phyloP scores from a whole-genome alignment of 2,797 vertebrate species.

The Chloroceryle amazona region DNA sequence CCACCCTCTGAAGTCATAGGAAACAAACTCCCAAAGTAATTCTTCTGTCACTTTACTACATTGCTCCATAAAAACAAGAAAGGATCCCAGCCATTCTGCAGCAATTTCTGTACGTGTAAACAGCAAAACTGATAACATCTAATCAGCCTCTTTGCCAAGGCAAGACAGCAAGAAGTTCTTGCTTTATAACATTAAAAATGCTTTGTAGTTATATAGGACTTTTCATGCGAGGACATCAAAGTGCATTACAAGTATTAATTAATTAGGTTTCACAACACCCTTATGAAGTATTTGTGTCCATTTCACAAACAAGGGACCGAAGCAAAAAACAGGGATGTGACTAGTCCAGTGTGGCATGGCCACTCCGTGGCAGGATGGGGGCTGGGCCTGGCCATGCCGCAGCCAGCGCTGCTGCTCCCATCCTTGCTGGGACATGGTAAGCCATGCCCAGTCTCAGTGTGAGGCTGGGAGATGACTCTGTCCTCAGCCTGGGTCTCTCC shows the following conservation, averaged over 20 bases:
- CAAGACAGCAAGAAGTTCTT: slow-evolving; percentile 71
- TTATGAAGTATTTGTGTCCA: slow-evolving; percentile 61
- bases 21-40: background rate
- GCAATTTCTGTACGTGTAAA: slow-evolving; percentile 65
- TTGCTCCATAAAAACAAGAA: slow-evolving; percentile 25
- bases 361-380: rapidly evolving
- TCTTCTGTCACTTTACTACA: background rate
- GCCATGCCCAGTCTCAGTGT: rapidly evolving
- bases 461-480: rapidly evolving
- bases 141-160: slow-evolving; percentile 62
- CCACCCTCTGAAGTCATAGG: background rate
- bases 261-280: slow-evolving; percentile 74
- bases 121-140: slow-evolving; percentile 72
- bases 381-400: rapidly evolving
- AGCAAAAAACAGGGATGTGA: background rate
- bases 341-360: background rate
- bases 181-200: slow-evolving; percentile 73
- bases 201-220: slow-evolving; percentile 74
- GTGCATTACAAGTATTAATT: slow-evolving; percentile 69
- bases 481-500: background rate
- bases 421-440: rapidly evolving
- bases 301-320: slow-evolving; percentile 13
- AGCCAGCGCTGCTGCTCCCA: background rate
- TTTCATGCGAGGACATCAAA: slow-evolving; percentile 79
- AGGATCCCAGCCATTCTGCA: slow-evolving; percentile 37